These are phyloP conservation scores for Zootermopsis nevadensis DNA, from an alignment of 2,888 invertebrate species.

Conservation along the genomic window DNA sequence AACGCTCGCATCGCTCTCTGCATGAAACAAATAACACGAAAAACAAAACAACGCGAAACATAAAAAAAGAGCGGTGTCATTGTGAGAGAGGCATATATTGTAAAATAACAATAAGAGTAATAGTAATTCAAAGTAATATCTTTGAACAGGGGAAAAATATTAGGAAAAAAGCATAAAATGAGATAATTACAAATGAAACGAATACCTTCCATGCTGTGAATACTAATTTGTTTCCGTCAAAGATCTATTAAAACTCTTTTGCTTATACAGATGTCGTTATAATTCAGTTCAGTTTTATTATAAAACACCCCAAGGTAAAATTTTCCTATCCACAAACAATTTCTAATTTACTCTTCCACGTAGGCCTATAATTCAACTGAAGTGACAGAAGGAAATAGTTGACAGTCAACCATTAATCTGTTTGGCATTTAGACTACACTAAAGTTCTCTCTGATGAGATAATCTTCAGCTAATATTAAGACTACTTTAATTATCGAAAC, in stretches of 20 bases:
- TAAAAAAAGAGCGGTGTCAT: constrained; percentile 40
- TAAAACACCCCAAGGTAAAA: constrained; percentile 25
- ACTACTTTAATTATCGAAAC: neutral
- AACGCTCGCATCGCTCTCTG: constrained; percentile 39
- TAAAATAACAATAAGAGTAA: constrained; percentile 28
- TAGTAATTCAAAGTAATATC: constrained; percentile 36
- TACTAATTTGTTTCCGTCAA: constrained; percentile 32
- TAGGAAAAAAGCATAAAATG: constrained; percentile 34
- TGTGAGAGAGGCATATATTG: constrained; percentile 25
- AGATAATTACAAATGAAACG: constrained; percentile 32
- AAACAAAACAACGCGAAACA: constrained; percentile 1
- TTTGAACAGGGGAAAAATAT: constrained; percentile 23
- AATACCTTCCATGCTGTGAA: constrained; percentile 31
- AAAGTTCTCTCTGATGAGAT: neutral
- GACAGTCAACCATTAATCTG: neutral
- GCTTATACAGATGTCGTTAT: constrained; percentile 25
- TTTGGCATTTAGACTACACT: neutral
- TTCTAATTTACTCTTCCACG: constrained; percentile 5
- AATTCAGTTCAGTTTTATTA: constrained; percentile 19
- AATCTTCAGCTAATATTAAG: neutral
- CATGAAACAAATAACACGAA: constrained; percentile 30
- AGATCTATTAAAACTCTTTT: constrained; percentile 32
- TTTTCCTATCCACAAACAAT: constrained; percentile 27
- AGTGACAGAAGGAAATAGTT: neutral
- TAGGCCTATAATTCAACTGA: neutral